Evolutionary conservation across 2,113 vertebrate species (phyloP).

Genomic region (Myocastor coypus): DNA sequence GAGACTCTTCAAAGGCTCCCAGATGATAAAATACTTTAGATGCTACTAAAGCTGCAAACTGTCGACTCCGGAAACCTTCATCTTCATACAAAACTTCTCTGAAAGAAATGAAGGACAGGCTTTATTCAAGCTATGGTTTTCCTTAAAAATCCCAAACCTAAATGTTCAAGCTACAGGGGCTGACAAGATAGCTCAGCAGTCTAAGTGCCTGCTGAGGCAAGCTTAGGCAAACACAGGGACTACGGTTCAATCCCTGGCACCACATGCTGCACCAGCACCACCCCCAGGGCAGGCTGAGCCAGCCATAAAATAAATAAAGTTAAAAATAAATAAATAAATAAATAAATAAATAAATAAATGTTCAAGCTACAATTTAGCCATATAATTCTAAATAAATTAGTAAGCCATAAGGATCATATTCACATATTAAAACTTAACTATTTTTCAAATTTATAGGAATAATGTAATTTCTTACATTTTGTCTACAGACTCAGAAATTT

Average conservation of each 20-base stretch:
- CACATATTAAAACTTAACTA: conserved; percentile 25
- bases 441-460: conserved; percentile 18
- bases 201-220: too few relatives aligned
- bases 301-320: too few relatives aligned
- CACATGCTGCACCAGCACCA: too few relatives aligned
- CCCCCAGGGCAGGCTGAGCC: too few relatives aligned
- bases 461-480: conserved; percentile 95
- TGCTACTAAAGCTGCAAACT: conserved; percentile 98
- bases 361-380: not conserved
- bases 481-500: conserved; percentile 99
- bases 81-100: conserved; percentile 99
- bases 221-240: too few relatives aligned
- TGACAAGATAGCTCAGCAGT: too few relatives aligned
- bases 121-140: conserved; percentile 25
- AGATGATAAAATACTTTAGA: conserved; percentile 99
- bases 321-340: too few relatives aligned
- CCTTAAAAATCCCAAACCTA: conserved; percentile 52
- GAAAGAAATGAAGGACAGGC: conserved; percentile 68
- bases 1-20: conserved; percentile 98
- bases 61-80: conserved; percentile 96
- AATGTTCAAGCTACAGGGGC: conserved; percentile 34
- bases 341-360: too few relatives aligned
- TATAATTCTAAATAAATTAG: conserved; percentile 52
- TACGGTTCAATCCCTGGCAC: too few relatives aligned
- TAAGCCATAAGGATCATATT: conserved; percentile 48